A percentile compares a stretch with the other conserved stretches of the same genome.
phyloP scores from a whole-genome alignment of 2,113 vertebrate genomes.

The Polypterus bichir region DNA sequence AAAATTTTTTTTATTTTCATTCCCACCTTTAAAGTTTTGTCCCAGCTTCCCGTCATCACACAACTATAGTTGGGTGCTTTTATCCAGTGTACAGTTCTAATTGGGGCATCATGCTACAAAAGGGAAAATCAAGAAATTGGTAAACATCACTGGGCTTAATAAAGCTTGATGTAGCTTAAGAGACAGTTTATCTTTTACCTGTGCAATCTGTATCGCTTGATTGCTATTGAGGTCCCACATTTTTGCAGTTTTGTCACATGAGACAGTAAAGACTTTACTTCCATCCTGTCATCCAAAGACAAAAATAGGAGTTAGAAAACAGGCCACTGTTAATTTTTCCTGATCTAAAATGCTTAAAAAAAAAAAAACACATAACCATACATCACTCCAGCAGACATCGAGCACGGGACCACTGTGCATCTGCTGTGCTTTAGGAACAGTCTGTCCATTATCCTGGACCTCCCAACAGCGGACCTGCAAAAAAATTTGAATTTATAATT shows the following conservation, averaged over 20 bases:
- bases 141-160: neutral
- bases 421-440: constrained; percentile 95
- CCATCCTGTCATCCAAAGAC: constrained; percentile 64
- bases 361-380: constrained; percentile 35
- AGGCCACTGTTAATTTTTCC: neutral
- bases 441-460: constrained; percentile 93
- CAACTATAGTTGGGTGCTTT: constrained; percentile 97
- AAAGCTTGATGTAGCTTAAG: neutral
- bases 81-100: constrained; percentile 94
- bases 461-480: constrained; percentile 94
- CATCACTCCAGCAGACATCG: constrained; percentile 92
- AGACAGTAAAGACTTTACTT: constrained; percentile 95
- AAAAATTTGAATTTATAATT: no score
- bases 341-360: neutral
- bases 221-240: constrained; percentile 99
- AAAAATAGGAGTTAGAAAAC: constrained; percentile 10
- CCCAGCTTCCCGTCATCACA: constrained; percentile 96
- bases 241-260: constrained; percentile 96
- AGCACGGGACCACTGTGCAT: constrained; percentile 94
- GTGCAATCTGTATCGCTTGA: constrained; percentile 93
- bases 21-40: constrained; percentile 87
- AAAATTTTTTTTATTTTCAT: no score
- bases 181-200: constrained; percentile 45
- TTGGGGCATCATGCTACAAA: constrained; percentile 83
- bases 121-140: constrained; percentile 1